These are phyloP conservation scores for Triplophysa bombifrons DNA, from an alignment of 2,797 vertebrate genomes.

Conservation along the genomic window DNA sequence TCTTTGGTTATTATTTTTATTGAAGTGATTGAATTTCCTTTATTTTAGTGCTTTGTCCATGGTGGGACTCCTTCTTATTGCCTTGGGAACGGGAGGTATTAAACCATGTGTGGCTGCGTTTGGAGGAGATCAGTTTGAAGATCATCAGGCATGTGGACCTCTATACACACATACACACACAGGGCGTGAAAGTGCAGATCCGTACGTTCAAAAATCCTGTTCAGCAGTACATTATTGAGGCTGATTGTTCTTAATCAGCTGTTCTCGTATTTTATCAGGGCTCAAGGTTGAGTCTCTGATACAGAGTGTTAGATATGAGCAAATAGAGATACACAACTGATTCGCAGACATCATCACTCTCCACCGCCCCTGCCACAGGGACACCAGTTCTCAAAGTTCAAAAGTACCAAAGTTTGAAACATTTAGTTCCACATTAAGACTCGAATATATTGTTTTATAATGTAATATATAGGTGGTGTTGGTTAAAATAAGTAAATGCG, in stretches of 20 bases:
- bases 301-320: conserved; percentile 55
- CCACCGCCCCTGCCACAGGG: neutral
- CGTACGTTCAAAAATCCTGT: no score
- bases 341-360: neutral
- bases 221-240: no score
- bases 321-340: conserved; percentile 48
- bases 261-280: conserved; percentile 15
- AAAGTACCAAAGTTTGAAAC: conserved; percentile 1
- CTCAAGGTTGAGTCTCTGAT: conserved; percentile 28
- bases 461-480: no score
- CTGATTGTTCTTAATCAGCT: conserved; percentile 14
- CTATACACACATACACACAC: neutral
- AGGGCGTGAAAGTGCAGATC: neutral
- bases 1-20: no score
- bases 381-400: neutral
- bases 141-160: conserved; percentile 81
- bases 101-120: conserved; percentile 97
- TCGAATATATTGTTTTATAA: no score
- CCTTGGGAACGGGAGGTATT: conserved; percentile 93
- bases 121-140: conserved; percentile 95
- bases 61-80: conserved; percentile 87
- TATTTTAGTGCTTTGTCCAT: conserved; percentile 81
- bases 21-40: neutral
- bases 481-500: no score
- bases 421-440: neutral